Percentiles rank a stretch among this genome's conserved stretches.
Evolutionary conservation across 2,888 invertebrate genomes (phyloP).

Genomic region (Mythimna pallens): DNA sequence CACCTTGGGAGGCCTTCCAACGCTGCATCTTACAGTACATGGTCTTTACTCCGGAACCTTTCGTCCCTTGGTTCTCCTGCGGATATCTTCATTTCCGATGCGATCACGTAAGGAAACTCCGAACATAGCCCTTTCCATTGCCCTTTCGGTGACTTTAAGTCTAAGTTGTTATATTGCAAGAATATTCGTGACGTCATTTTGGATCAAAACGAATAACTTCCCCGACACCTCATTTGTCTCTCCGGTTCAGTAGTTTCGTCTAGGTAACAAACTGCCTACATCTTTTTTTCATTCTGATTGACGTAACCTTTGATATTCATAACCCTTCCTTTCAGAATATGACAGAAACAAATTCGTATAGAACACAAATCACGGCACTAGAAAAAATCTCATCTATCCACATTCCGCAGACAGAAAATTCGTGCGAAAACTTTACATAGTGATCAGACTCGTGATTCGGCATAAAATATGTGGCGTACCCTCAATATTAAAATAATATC

Average conservation of each 20-base stretch:
- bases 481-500: conserved; percentile 81
- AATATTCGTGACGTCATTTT: not conserved
- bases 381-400: conserved; percentile 28
- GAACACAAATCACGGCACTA: conserved; percentile 9
- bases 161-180: not conserved
- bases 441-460: conserved; percentile 63
- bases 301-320: conserved; percentile 19
- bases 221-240: conserved; percentile 21
- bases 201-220: not conserved
- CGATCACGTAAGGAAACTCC: no score
- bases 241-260: conserved; percentile 23
- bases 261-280: conserved; percentile 4
- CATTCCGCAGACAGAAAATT: conserved; percentile 27
- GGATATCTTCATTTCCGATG: no score
- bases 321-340: conserved; percentile 12
- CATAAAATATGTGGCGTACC: conserved; percentile 63
- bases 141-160: no score
- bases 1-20: no score
- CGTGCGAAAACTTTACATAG: conserved; percentile 35
- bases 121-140: no score
- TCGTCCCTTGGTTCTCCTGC: no score
- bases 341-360: conserved; percentile 36
- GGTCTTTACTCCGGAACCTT: no score
- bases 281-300: conserved; percentile 7
- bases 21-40: no score